Percentiles rank a stretch among this genome's conserved stretches.
Conservation (phyloP, 30 jellyfish, hydroid and myxozoan species). For the Nemopilema nomurai region DNA sequence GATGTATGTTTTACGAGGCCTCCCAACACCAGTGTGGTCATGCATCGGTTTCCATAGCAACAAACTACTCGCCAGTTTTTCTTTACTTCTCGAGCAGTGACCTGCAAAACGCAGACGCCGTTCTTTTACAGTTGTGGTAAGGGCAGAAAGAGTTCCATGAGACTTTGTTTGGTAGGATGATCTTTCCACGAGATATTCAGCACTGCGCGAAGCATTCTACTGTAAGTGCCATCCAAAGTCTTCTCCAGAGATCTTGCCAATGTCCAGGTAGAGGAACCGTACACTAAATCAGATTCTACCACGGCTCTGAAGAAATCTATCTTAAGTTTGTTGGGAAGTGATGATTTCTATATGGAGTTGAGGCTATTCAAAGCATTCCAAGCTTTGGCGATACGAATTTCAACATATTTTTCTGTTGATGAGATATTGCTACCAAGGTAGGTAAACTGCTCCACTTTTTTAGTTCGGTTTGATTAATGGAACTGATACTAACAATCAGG, state of each 20-base stretch:
- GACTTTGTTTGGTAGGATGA: constrained; percentile 17
- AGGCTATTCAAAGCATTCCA: constrained; percentile 20
- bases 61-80: constrained; percentile 29
- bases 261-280: constrained; percentile 38
- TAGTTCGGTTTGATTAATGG: too few species aligned
- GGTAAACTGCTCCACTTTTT: constrained; percentile 26
- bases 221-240: constrained; percentile 31
- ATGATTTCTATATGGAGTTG: constrained; percentile 36
- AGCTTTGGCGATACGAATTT: neutral
- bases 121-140: constrained; percentile 8
- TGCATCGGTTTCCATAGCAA: constrained; percentile 42
- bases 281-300: constrained; percentile 30
- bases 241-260: constrained; percentile 21
- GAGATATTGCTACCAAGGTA: constrained; percentile 27
- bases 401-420: constrained; percentile 26
- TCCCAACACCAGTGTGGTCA: constrained; percentile 10
- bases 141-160: neutral
- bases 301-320: constrained; percentile 47
- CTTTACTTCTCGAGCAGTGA: too few species aligned
- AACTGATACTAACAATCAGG: neutral
- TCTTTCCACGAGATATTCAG: constrained; percentile 23
- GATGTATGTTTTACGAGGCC: constrained; percentile 17
- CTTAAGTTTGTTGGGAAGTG: constrained; percentile 8
- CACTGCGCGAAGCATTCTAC: constrained; percentile 43
- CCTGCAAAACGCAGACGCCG: constrained; percentile 45